These are phyloP conservation scores for Antennarius striatus DNA, from an alignment of 2,113 vertebrate species.

Conservation along the genomic window DNA sequence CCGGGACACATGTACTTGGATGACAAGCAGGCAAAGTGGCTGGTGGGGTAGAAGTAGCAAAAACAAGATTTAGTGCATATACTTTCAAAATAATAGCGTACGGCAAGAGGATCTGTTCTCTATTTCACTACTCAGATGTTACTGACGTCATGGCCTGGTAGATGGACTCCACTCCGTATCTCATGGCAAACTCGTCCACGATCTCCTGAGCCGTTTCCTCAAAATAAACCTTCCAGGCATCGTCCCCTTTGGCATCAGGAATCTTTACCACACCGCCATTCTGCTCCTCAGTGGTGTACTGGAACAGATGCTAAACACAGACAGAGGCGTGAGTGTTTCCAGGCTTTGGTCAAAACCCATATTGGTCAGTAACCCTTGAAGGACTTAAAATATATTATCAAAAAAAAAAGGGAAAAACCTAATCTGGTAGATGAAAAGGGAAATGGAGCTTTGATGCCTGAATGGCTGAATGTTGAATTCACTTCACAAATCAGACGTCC, in stretches of 20 bases:
- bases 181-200: slow-evolving; percentile 97
- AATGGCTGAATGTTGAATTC: too few relatives aligned
- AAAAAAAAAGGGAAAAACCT: too few relatives aligned
- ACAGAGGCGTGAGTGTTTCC: neutral
- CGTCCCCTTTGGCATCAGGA: slow-evolving; percentile 94
- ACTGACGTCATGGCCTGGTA: slow-evolving; percentile 99
- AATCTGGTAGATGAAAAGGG: too few relatives aligned
- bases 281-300: slow-evolving; percentile 95
- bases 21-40: slow-evolving; percentile 97
- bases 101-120: too few relatives aligned
- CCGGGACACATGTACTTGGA: slow-evolving; percentile 99
- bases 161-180: slow-evolving; percentile 97
- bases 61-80: neutral
- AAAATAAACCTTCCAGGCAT: slow-evolving; percentile 98
- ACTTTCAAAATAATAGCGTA: too few relatives aligned
- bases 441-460: too few relatives aligned
- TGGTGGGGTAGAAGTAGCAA: slow-evolving; percentile 58
- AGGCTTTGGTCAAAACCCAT: too few relatives aligned
- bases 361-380: too few relatives aligned
- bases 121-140: neutral
- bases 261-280: slow-evolving; percentile 93
- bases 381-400: too few relatives aligned
- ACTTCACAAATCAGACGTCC: neutral
- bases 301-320: slow-evolving; percentile 89
- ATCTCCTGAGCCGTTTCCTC: slow-evolving; percentile 97